A percentile compares a stretch with the other conserved stretches of the same genome.
phyloP scores from a whole-genome alignment of 2,797 vertebrate species.

The Cetoscarus ocellatus region DNA sequence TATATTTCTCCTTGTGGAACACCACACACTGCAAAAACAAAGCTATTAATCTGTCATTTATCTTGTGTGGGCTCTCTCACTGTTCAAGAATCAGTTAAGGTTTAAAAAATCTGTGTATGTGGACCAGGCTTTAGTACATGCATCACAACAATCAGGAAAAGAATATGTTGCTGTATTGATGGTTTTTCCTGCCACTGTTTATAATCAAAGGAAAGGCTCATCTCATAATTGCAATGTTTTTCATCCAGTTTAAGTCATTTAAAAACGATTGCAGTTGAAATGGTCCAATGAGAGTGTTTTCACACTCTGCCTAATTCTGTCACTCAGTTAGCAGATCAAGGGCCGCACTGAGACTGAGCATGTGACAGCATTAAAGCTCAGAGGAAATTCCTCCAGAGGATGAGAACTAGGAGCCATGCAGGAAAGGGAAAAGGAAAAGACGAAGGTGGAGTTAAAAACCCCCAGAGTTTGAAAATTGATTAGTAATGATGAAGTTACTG shows the following conservation, averaged over 20 bases:
- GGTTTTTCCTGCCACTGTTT: background rate
- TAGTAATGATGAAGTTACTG: background rate
- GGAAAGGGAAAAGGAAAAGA: constrained; percentile 39
- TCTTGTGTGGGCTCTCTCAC: no score
- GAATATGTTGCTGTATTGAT: background rate
- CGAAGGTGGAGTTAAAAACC: constrained; percentile 40
- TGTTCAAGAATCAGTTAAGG: no score
- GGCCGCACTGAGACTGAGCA: constrained; percentile 61
- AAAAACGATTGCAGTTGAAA: constrained; percentile 27
- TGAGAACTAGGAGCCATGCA: constrained; percentile 56
- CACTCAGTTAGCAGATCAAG: constrained; percentile 63
- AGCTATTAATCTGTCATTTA: no score
- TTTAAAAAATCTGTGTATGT: no score
- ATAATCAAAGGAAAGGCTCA: background rate
- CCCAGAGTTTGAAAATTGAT: constrained; percentile 10
- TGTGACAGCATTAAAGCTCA: constrained; percentile 75
- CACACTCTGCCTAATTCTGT: constrained; percentile 55
- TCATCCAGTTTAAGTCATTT: constrained; percentile 8
- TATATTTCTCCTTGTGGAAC: no score
- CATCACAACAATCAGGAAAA: background rate
- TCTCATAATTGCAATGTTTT: background rate
- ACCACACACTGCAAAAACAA: no score
- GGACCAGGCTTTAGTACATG: no score
- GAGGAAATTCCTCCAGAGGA: constrained; percentile 75
- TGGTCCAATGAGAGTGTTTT: constrained; percentile 41